Base-by-base conservation (phyloP, 1,140 invertebrate genomes). In the Pomacea maculata region DNA sequence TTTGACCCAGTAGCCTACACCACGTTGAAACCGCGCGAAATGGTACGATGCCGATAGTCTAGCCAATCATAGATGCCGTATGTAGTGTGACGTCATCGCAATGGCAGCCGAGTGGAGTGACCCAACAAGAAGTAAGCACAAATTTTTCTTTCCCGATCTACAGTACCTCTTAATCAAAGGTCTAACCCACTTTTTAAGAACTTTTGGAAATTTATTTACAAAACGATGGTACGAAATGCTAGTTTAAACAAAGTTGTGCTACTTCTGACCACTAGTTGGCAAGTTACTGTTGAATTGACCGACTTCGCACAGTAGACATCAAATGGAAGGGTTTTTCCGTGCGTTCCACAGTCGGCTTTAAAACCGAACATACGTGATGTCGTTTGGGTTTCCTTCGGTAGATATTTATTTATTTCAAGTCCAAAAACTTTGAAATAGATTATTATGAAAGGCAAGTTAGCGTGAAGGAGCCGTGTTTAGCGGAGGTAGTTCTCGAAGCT, bases 91-190 rank as follows among this genome's bases (percentile, higher is more conserved):
- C 77, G 77, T 78, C 77, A 78, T 71, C 45, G 67, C 57, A 78
- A 78, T 78, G 77, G 77, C 77, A 78, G 77, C 77, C 77, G 52
- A 71, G 77, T 34, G 45, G 77, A 71, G 65, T 57, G 67, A 57
- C 57, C 34, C 34, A 25, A 67, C 65, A 57, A 52, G 65, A 78
- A 67, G 77, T 78, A 78, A 57, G 65, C 12, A n/a, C 67, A 70
- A 25, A 54, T 70, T 78, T 70, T 5, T 52, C 14, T 77, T 57
- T 45, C 34, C 12, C 17, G 45, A 17, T 61, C 4, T 61, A 61
- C 15, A 11, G 57, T 14, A 61, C 1, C 1, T 14, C 57, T 61
- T 2, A 61, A 61, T 61, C 57, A 61, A 61, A 14, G 57, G 57
- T 61, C 9, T 61, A 61, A 61, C 57, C 4, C 57, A 61, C 11